These are phyloP conservation scores for Endomychus coccineus DNA, from an alignment of 2,888 invertebrate species.

Conservation along the genomic window DNA sequence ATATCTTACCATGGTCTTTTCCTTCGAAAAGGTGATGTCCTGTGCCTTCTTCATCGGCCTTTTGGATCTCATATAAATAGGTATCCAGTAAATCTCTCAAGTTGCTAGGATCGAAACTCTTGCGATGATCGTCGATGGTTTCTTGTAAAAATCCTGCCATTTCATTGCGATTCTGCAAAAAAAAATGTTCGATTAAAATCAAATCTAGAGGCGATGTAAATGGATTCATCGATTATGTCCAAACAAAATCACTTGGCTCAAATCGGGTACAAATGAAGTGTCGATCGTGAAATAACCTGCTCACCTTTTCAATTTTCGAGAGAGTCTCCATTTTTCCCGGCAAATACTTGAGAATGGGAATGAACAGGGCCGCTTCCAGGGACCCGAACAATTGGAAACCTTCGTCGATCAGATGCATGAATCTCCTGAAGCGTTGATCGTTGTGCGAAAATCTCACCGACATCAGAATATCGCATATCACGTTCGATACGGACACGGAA, in stretches of 20 bases:
- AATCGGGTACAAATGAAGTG: too few relatives aligned
- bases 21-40: conserved; percentile 72
- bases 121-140: conserved; percentile 73
- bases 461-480: conserved; percentile 87
- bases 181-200: conserved; percentile 20
- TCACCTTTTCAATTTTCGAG: conserved; percentile 50
- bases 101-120: conserved; percentile 65
- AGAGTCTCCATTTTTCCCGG: conserved; percentile 49
- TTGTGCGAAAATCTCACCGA: conserved; percentile 74
- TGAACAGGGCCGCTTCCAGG: conserved; percentile 74
- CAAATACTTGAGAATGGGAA: conserved; percentile 65
- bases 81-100: conserved; percentile 79
- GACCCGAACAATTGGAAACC: conserved; percentile 83
- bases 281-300: not conserved
- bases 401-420: conserved; percentile 83
- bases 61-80: conserved; percentile 77
- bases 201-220: not conserved
- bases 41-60: conserved; percentile 69
- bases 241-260: too few relatives aligned
- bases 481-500: conserved; percentile 79
- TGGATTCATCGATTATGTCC: not conserved
- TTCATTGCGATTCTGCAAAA: conserved; percentile 63
- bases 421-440: conserved; percentile 67
- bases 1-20: conserved; percentile 69
- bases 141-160: conserved; percentile 81